phyloP scores from a whole-genome alignment of 2,113 vertebrate genomes.

The Bothrops jararaca region DNA sequence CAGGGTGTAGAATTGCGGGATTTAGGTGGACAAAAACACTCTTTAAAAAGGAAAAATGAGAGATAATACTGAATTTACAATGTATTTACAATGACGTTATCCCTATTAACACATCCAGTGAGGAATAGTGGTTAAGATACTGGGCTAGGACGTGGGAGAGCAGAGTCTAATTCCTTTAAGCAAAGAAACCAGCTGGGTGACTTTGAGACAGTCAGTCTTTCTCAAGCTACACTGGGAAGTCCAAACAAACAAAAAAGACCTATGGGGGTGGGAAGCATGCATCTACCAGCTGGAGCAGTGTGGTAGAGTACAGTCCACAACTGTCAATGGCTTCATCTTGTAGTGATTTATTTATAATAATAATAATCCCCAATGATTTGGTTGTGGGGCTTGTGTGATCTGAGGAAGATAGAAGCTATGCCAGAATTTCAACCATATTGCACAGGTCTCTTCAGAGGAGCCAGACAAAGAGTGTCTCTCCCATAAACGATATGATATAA shows the following conservation, averaged over 20 bases:
- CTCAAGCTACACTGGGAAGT: background rate
- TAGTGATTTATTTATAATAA: background rate
- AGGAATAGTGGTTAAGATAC: background rate
- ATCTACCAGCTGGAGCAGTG: background rate
- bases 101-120: background rate
- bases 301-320: background rate
- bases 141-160: background rate
- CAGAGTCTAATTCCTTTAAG: background rate
- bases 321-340: background rate
- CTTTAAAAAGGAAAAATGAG: background rate
- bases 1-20: background rate
- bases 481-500: background rate
- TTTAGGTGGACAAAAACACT: background rate
- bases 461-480: background rate
- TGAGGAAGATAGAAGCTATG: background rate
- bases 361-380: background rate
- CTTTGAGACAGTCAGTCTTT: background rate
- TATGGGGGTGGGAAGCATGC: background rate
- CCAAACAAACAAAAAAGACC: background rate
- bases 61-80: background rate
- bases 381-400: background rate
- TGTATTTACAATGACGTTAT: background rate
- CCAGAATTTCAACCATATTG: background rate
- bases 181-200: background rate
- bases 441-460: background rate